Evolutionary conservation across 2,113 vertebrate genomes (phyloP).

Genomic region (Poeciliopsis prolifica): DNA sequence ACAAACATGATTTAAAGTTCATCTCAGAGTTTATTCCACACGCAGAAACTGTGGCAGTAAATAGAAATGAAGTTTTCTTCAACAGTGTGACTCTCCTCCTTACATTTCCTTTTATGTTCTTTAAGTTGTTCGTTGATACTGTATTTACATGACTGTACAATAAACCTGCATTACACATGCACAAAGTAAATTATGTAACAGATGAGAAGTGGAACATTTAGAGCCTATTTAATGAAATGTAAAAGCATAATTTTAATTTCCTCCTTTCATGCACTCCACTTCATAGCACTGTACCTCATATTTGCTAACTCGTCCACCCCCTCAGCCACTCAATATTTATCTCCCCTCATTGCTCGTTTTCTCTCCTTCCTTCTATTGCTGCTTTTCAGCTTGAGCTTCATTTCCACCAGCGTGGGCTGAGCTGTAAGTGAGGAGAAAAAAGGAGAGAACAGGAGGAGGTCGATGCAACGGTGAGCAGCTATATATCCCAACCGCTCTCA

Average conservation of each 20-base stretch:
- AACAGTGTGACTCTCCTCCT: not conserved
- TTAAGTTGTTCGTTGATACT: not conserved
- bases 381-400: conserved; percentile 3
- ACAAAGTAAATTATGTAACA: not conserved
- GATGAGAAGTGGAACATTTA: conserved; percentile 1
- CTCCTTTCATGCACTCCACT: conserved; percentile 25
- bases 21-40: not conserved
- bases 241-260: conserved; percentile 10
- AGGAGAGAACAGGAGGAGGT: conserved; percentile 35
- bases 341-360: conserved; percentile 41
- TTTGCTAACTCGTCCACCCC: conserved; percentile 51
- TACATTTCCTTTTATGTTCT: not conserved
- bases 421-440: conserved; percentile 35
- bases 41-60: too few relatives aligned
- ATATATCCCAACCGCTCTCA: conserved; percentile 39
- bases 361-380: conserved; percentile 15
- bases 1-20: not conserved
- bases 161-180: not conserved
- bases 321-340: conserved; percentile 55
- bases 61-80: too few relatives aligned
- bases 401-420: conserved; percentile 50
- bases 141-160: not conserved
- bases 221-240: conserved; percentile 8
- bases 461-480: conserved; percentile 9
- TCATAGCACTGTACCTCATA: conserved; percentile 44